phyloP scores from a whole-genome alignment of 2,797 vertebrate genomes.

The Sebastes taczanowskii region DNA sequence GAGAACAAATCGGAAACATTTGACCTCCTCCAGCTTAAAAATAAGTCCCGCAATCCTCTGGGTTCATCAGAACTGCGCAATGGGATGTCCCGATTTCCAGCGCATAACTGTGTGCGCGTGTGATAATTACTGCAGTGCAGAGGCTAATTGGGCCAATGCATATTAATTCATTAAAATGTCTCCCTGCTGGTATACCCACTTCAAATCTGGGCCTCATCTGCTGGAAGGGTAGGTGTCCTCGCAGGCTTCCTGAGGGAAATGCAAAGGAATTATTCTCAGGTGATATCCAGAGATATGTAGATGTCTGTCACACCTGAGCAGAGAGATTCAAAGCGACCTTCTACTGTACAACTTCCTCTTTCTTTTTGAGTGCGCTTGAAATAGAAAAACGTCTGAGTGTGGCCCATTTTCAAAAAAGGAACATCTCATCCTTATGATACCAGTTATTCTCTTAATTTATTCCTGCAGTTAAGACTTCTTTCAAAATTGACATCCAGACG shows the following conservation, averaged over 20 bases:
- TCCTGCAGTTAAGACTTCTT: background rate
- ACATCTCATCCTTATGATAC: background rate
- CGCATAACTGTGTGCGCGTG: slow-evolving; percentile 36
- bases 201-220: slow-evolving; percentile 78
- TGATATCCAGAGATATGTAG: slow-evolving; percentile 46
- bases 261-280: slow-evolving; percentile 53
- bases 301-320: slow-evolving; percentile 33
- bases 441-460: background rate
- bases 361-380: slow-evolving; percentile 5
- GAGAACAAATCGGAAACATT: slow-evolving; percentile 75
- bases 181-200: slow-evolving; percentile 77
- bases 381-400: background rate
- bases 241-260: slow-evolving; percentile 66
- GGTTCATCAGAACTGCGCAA: slow-evolving; percentile 64
- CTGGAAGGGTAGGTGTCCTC: slow-evolving; percentile 58
- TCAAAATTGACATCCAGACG: background rate
- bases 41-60: slow-evolving; percentile 78
- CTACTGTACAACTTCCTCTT: slow-evolving; percentile 1
- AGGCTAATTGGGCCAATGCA: slow-evolving; percentile 85
- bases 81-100: slow-evolving; percentile 78
- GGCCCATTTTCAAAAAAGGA: slow-evolving; percentile 15
- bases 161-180: slow-evolving; percentile 84
- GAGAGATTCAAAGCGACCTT: slow-evolving; percentile 26
- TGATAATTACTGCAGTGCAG: slow-evolving; percentile 79
- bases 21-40: slow-evolving; percentile 82